Evolutionary conservation across 1,140 invertebrate genomes (phyloP), one percentile per base, ranked within the genome.

Genomic region (Chrysoperla carnea): DNA sequence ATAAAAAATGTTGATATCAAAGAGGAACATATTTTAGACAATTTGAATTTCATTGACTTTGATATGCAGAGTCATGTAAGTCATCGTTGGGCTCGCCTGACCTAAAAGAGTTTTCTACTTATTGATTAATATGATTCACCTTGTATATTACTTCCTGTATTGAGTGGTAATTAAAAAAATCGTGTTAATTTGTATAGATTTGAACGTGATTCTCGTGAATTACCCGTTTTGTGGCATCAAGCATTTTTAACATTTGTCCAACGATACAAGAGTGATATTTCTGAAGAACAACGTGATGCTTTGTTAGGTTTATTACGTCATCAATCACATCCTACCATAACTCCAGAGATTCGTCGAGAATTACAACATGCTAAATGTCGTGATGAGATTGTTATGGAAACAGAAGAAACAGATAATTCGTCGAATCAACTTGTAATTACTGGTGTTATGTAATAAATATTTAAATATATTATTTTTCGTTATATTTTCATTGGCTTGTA

Each of bases 211-310:
- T 63, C 67, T 38, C 71, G 89, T 46, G 75, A 80, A 47, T 63
- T 99, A 44, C 94, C 95, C 11, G 92, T 98, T 9, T 59, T 98
- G 39, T 99, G 94, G 95, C 93, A 99, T 64, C 93, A 99, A 59
- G 75, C 86, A 39, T 67, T 99, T 12, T 64, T 99, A 35, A 88
- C 87, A 2, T 98, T 99, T 72, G 81, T 83, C 2, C 90, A 98
- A 64, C 72, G 88, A 45, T 99, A 99, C 60, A 97, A 96, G 64
- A 76, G 84, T 44, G 89, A 97, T 61, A 81, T 98, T 39, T 91
- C 87, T 45, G 75, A 76, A 14, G 92, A 96, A 54, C 93, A 98
- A 62, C 80, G 81, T 56, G 86, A 94, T 57, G 78, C 80, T 14
- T 60, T 98, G 28, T 59, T 92, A 13, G 73, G 79, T 48, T 66